Conservation (phyloP, 2,797 vertebrate genomes). For the Hemitrygon akajei region DNA sequence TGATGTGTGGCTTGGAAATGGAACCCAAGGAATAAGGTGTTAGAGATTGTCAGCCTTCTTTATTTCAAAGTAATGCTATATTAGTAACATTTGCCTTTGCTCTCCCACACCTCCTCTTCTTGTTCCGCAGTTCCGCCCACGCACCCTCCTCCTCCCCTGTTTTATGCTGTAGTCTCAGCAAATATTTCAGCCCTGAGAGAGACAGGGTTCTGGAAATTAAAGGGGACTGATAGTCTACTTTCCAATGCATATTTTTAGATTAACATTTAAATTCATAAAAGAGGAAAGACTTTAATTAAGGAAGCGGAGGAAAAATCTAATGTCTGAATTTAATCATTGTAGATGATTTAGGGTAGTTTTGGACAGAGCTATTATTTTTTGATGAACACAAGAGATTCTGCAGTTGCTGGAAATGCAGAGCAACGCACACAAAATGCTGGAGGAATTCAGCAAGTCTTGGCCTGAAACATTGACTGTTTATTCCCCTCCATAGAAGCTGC, state of each 20-base stretch:
- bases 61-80: constrained; percentile 33
- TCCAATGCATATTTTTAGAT: background rate
- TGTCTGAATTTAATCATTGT: background rate
- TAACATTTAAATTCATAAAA: background rate
- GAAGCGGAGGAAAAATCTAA: background rate
- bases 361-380: no score
- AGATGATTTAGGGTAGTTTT: no score
- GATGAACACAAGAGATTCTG: no score
- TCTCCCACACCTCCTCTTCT: constrained; percentile 29
- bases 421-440: no score
- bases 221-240: background rate
- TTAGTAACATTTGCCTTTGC: constrained; percentile 34
- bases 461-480: no score
- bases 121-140: constrained; percentile 35
- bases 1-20: constrained; percentile 35
- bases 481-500: no score
- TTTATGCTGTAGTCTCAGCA: constrained; percentile 12
- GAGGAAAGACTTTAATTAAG: background rate
- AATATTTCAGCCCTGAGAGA: constrained; percentile 27
- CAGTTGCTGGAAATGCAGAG: no score
- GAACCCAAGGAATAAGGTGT: constrained; percentile 18
- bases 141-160: background rate
- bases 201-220: background rate
- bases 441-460: no score
- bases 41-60: constrained; percentile 23